Conservation (phyloP, 1,140 invertebrate genomes). For the Neoseiulus cucumeris region DNA sequence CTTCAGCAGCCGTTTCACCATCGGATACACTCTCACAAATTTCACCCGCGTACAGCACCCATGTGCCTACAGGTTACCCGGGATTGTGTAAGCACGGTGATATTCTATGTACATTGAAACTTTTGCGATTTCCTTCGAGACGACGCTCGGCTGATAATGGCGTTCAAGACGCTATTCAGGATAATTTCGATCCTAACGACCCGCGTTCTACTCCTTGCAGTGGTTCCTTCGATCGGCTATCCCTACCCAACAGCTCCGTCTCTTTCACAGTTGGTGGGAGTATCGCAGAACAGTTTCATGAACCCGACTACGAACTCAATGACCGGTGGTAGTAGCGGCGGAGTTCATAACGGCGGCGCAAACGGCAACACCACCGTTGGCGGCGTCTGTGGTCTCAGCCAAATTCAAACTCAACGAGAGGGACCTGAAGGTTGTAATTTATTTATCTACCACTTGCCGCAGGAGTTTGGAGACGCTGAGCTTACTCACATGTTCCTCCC, state of each 20-base stretch:
- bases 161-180: too few relatives aligned
- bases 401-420: conserved; percentile 14
- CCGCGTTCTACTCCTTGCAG: neutral
- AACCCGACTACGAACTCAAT: neutral
- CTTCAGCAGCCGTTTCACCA: too few relatives aligned
- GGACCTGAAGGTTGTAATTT: conserved; percentile 99
- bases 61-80: conserved; percentile 1
- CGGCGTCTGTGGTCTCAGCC: neutral
- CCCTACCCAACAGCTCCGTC: neutral
- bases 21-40: neutral
- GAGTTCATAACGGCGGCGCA: neutral
- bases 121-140: too few relatives aligned
- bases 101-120: too few relatives aligned
- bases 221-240: conserved; percentile 2
- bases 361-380: neutral
- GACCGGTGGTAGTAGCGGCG: neutral
- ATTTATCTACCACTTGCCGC: conserved; percentile 99
- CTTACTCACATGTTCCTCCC: conserved; percentile 99
- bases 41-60: neutral
- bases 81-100: neutral
- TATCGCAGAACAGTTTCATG: neutral
- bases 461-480: conserved; percentile 94
- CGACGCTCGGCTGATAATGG: too few relatives aligned
- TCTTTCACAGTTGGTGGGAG: neutral
- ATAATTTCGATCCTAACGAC: neutral